Evolutionary conservation across 2,888 invertebrate species (phyloP).

Genomic region (Eupithecia vulgata): DNA sequence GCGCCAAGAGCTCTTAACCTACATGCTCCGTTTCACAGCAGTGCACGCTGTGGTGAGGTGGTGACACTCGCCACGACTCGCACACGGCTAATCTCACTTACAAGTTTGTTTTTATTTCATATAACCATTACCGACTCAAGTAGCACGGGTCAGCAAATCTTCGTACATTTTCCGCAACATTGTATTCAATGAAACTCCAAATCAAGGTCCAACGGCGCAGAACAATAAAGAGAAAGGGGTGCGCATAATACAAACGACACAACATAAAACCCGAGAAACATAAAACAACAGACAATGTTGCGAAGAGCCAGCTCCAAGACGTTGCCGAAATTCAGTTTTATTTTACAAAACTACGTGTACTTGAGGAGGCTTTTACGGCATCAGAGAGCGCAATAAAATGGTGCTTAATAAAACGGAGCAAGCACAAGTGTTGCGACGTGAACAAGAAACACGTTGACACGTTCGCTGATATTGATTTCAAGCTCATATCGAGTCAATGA

Average conservation of each 20-base stretch:
- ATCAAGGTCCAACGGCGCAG: conserved; percentile 59
- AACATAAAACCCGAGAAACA: conserved; percentile 66
- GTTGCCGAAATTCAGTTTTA: conserved; percentile 64
- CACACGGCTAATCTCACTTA: conserved; percentile 65
- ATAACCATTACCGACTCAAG: not conserved
- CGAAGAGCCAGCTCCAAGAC: conserved; percentile 59
- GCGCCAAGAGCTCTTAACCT: conserved; percentile 80
- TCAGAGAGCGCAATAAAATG: conserved; percentile 61
- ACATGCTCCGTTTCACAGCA: conserved; percentile 82
- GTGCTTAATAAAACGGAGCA: conserved; percentile 64
- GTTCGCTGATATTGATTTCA: conserved; percentile 55
- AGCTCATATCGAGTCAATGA: conserved; percentile 45
- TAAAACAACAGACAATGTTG: conserved; percentile 70
- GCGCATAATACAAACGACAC: conserved; percentile 62
- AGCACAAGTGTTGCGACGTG: conserved; percentile 46
- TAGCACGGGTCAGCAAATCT: not conserved
- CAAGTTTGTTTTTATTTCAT: conserved; percentile 32
- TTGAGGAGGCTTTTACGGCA: conserved; percentile 62
- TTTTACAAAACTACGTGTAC: conserved; percentile 67
- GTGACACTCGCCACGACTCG: conserved; percentile 65
- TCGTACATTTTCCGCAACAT: conserved; percentile 33
- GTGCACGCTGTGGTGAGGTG: conserved; percentile 62
- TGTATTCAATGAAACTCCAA: conserved; percentile 50
- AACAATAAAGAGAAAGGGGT: conserved; percentile 60
- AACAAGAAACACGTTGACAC: conserved; percentile 55